phyloP scores from a whole-genome alignment of 2,888 invertebrate genomes.

The Drosophila ezoana region DNA sequence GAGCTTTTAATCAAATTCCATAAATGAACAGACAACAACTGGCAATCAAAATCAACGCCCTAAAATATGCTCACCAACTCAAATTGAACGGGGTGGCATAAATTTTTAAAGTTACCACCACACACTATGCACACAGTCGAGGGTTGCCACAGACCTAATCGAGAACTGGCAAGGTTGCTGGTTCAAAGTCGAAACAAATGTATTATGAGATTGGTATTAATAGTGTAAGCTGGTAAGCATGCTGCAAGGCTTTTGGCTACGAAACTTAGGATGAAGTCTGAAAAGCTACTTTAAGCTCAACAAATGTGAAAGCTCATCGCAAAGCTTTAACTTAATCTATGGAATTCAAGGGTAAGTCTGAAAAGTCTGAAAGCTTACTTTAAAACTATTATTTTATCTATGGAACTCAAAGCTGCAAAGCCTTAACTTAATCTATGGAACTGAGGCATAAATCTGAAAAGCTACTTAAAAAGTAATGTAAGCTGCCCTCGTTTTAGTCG shows the following conservation, averaged over 20 bases:
- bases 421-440: background rate
- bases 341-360: no score
- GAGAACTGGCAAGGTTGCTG: background rate
- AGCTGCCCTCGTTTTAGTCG: slow-evolving; percentile 28
- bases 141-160: background rate
- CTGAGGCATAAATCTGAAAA: background rate
- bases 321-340: background rate
- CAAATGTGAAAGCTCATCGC: no score
- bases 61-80: slow-evolving; percentile 53
- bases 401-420: background rate
- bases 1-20: slow-evolving; percentile 73
- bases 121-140: slow-evolving; percentile 19
- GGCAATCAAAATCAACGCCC: slow-evolving; percentile 63
- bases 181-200: no score
- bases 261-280: background rate
- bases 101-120: slow-evolving; percentile 52
- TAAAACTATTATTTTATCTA: background rate
- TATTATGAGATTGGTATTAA: no score
- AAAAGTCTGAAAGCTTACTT: background rate
- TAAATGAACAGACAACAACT: slow-evolving; percentile 62
- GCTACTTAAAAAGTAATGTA: background rate
- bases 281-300: background rate
- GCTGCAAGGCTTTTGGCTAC: background rate
- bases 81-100: slow-evolving; percentile 41
- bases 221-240: no score